Evolutionary conservation across 2,113 vertebrate genomes (phyloP), one percentile per base, ranked within the genome.

Genomic region (Malurus alboscapulatus): DNA sequence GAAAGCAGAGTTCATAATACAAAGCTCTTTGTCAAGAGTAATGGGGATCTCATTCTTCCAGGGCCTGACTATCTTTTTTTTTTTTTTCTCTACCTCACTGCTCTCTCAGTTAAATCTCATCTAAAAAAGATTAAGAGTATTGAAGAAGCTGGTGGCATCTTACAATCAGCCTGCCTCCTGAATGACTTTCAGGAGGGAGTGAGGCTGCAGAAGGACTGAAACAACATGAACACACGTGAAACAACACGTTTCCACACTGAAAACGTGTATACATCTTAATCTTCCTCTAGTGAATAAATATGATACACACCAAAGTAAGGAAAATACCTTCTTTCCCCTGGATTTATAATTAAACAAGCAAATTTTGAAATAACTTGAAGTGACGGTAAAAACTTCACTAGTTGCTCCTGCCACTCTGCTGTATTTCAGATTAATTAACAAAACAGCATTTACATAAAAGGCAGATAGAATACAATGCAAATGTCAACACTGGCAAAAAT

Each of bases 271-370:
- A 27, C 7, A 24, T 57, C 42, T 45, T 36, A 69, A 45, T 22
- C 38, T 77, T 66, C 34, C 32, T 48, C 34, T 17, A 47, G 4
- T 10, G 17, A 86, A 57, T 45, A 53, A 14, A 20, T 14, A 47
- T 2, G 25, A 73, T 17, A 69, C 0, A 1, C 7, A 44, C 10
- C 0, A 1, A 84, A 66, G 26, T 21, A 62, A 12, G 9, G 17
- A 89, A 40, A 40, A 16, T 6, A 77, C 19, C 19, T 80, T 61
- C 10, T 66, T 87, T 69, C n/a, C 50, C 17, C 29, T 51, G 19
- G 22, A 75, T 10, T 78, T 82, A 4, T 0, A 69, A 61, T 19
- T 61, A 32, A 90, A 84, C 8, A 61, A 87, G 17, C 8, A 90
- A 54, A 44, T 81, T 87, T 62, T 71, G 48, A 86, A 91, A 47